phyloP scores from a whole-genome alignment of 2,797 vertebrate species.

The Crypturellus tataupa region DNA sequence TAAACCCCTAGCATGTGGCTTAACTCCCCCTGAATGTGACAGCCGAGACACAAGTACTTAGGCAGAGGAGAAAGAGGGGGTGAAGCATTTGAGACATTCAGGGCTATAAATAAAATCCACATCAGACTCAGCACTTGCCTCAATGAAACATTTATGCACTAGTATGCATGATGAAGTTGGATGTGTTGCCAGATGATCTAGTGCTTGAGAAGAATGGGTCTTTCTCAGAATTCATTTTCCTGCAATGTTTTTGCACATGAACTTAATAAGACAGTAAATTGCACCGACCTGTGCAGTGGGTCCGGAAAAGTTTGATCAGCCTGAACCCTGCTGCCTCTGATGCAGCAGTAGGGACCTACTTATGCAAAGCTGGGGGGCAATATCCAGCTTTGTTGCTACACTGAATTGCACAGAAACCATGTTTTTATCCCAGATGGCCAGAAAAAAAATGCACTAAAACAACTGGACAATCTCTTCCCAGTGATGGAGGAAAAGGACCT shows the following conservation, averaged over 20 bases:
- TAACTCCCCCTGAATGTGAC: neutral
- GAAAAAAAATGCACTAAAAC: too few relatives aligned
- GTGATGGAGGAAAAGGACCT: neutral
- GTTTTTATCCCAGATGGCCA: neutral
- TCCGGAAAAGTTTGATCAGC: neutral
- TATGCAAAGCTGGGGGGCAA: neutral
- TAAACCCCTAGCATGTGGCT: neutral
- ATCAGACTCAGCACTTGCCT: slow-evolving; percentile 60
- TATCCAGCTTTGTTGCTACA: neutral
- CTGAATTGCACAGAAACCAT: neutral
- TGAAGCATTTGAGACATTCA: neutral
- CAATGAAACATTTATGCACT: slow-evolving; percentile 63
- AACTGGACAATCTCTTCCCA: neutral
- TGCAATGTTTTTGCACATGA: neutral
- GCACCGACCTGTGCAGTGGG: neutral
- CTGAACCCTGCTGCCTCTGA: neutral
- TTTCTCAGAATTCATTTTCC: slow-evolving; percentile 45
- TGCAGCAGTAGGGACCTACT: neutral
- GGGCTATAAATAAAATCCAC: slow-evolving; percentile 67
- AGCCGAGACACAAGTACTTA: neutral
- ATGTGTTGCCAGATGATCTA: slow-evolving; percentile 50
- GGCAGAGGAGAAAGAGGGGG: neutral
- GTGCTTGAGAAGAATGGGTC: slow-evolving; percentile 22
- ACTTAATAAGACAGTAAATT: neutral
- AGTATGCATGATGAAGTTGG: slow-evolving; percentile 52